phyloP scores from a whole-genome alignment of 2,113 vertebrate species.

The Ia io region DNA sequence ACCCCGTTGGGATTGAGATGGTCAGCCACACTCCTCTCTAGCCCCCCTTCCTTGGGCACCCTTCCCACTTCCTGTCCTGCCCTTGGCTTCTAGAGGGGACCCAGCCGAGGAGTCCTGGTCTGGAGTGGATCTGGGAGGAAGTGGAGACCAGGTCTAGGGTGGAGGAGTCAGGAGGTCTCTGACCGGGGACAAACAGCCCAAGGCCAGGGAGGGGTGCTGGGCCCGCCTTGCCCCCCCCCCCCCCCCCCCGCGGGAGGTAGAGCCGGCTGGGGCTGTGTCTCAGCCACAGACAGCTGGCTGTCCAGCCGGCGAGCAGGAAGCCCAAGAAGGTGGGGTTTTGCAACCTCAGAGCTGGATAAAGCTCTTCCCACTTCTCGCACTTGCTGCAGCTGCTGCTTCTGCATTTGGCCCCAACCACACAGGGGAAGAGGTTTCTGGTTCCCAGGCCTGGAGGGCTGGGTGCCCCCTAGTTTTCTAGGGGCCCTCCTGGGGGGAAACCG shows the following conservation, averaged over 20 bases:
- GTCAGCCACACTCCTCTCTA: not conserved
- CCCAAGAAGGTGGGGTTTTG: not conserved
- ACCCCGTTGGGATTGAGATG: not conserved
- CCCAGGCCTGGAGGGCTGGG: not conserved
- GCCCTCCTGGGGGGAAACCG: not conserved
- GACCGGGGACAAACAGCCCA: not conserved
- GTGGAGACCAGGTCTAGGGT: too few relatives aligned
- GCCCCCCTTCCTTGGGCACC: not conserved
- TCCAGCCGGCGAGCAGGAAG: not conserved
- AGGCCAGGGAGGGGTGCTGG: not conserved
- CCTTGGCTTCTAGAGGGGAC: not conserved
- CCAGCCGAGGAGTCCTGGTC: not conserved
- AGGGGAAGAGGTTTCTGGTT: not conserved
- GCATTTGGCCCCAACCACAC: not conserved
- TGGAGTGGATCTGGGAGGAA: not conserved
- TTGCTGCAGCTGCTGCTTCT: constrained; percentile 1
- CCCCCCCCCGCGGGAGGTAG: not conserved
- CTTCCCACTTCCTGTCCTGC: not conserved
- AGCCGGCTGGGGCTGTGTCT: not conserved
- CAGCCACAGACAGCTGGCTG: not conserved
- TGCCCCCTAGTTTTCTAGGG: not conserved
- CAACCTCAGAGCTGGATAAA: not conserved
- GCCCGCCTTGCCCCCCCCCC: not conserved
- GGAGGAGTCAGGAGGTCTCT: not conserved
- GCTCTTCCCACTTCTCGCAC: not conserved